Evolutionary conservation across 2,113 vertebrate genomes (phyloP).

Genomic region (Bubo blakistoni): DNA sequence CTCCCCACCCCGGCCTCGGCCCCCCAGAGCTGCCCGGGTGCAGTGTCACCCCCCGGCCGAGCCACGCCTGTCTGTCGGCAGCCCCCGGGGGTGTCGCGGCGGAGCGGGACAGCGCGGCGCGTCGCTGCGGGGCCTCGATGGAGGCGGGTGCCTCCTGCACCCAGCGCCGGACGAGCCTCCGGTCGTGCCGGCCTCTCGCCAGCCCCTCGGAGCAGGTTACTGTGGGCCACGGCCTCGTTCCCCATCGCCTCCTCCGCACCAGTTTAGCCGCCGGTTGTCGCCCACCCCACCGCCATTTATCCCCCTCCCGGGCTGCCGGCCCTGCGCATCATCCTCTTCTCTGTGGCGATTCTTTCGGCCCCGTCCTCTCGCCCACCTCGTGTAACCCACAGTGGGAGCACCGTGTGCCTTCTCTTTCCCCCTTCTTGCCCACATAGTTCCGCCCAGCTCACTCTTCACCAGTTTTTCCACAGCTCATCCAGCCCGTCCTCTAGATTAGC

Average conservation of each 20-base stretch:
- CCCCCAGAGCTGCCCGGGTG: background rate
- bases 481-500: rapidly evolving
- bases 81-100: too few species aligned
- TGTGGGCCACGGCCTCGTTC: background rate
- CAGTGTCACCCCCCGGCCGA: background rate
- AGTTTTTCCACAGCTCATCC: background rate
- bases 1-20: rapidly evolving
- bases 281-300: rapidly evolving
- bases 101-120: background rate
- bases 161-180: rapidly evolving
- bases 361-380: background rate
- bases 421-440: rapidly evolving
- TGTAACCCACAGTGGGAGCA: background rate
- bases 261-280: rapidly evolving
- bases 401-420: background rate
- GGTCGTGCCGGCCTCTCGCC: rapidly evolving
- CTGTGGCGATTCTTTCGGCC: background rate
- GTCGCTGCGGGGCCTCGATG: background rate
- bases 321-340: background rate
- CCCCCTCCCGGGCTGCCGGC: background rate
- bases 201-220: background rate
- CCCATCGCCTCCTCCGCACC: background rate
- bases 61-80: background rate
- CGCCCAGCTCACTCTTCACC: rapidly evolving
- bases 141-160: rapidly evolving